Base-by-base conservation (phyloP, 2,888 invertebrate species). In the Chloroclysta siterata region DNA sequence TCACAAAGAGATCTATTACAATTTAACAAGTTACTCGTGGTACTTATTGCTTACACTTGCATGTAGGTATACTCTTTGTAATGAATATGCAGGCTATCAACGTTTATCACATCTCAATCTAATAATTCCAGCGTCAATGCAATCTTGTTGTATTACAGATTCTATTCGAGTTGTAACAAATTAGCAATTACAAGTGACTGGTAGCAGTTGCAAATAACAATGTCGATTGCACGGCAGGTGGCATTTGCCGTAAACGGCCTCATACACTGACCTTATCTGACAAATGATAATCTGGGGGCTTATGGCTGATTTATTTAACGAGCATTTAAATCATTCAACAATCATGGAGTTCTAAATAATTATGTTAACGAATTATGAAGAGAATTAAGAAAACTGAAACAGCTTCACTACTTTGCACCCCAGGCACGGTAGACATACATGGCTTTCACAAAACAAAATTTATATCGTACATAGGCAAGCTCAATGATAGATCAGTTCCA, bases 201-300 rank as follows among this genome's bases (percentile, higher is more conserved):
- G 61, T 57, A 48, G 59, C 36, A 47, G 15, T 55, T 46, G 58
- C 28, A 48, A 36, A n/a, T 53, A 46, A 39, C 53, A 61, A 52
- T 57, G 53, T 63, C 33, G 46, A 55, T 53, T 22, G 47, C 60
- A 13, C 59, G 50, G 65, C 69, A 55, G 68, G 71, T 69, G 65
- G 63, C 54, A 69, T 71, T 69, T 62, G 52, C 60, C 44, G 41
- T 65, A 65, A 70, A 69, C 71, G 73, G 72, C 69, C 72, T 70
- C 68, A 72, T 70, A 69, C 69, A 72, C 70, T 62, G 72, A 77
- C 76, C 74, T 70, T 68, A 78, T 53, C 62, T 69, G 72, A 72
- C 72, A 77, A 73, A 77, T 75, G 59, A 68, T 76, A 73, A 72
- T 71, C 63, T 29, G 33, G 57, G 50, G 71, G 76, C 71, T 72